Conservation (phyloP, 2,888 invertebrate genomes). For the Steromphala cineraria region DNA sequence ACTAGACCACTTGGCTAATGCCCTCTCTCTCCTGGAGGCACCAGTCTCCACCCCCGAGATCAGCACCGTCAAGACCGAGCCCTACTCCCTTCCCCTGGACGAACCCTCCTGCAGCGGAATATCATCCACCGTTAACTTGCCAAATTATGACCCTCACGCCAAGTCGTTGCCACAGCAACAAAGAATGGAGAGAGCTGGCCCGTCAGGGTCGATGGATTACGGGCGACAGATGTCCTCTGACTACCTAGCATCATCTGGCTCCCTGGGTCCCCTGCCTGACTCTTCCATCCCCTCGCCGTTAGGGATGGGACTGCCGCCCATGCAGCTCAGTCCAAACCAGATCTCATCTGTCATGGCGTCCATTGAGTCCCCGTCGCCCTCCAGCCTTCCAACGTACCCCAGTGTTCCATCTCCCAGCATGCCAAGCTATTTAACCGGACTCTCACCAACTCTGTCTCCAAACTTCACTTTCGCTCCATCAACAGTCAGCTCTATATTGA, state of each 20-base stretch:
- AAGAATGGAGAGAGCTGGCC: background rate
- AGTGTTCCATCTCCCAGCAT: background rate
- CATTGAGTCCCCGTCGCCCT: background rate
- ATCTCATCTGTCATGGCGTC: background rate
- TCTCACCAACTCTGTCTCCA: conserved; percentile 11
- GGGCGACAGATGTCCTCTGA: background rate
- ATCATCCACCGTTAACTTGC: background rate
- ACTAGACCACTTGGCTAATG: conserved; percentile 26
- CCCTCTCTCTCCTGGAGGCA: conserved; percentile 26
- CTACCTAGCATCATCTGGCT: background rate
- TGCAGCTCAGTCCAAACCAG: conserved; percentile 4
- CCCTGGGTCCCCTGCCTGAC: background rate
- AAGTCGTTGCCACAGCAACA: background rate
- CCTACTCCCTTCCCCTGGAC: background rate
- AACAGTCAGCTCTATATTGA: background rate
- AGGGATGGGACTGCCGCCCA: background rate
- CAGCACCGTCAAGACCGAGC: background rate
- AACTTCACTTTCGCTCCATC: background rate
- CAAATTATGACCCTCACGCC: background rate
- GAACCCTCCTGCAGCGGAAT: background rate
- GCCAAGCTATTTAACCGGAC: background rate
- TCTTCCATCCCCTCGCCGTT: background rate
- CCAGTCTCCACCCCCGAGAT: background rate
- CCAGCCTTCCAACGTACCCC: background rate
- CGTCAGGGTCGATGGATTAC: background rate